Evolutionary conservation across 2,797 vertebrate genomes (phyloP).

Genomic region (Aldrovandia affinis): DNA sequence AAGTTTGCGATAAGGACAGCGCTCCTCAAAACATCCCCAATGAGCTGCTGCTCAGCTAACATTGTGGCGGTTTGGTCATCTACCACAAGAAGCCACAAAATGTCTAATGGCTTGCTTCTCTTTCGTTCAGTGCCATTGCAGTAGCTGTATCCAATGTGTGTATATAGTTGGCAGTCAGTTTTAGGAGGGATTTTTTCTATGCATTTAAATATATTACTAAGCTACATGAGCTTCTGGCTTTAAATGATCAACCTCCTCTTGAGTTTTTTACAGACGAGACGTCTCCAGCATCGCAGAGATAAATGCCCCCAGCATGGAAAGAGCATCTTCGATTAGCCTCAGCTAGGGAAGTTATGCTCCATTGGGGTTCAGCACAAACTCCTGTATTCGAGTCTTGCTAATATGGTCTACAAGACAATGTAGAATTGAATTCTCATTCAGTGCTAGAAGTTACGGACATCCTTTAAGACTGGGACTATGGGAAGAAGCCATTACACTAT

Average conservation of each 20-base stretch:
- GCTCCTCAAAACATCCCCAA: background rate
- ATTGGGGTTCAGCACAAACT: background rate
- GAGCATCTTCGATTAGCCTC: background rate
- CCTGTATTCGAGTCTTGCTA: background rate
- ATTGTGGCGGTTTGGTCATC: background rate
- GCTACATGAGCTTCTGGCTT: background rate
- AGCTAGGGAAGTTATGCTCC: background rate
- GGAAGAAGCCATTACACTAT: background rate
- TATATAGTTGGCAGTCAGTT: background rate
- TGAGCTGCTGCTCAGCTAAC: too few species aligned
- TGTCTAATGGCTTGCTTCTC: background rate
- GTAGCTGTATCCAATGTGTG: background rate
- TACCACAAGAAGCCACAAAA: background rate
- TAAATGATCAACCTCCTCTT: background rate
- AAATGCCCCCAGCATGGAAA: too few species aligned
- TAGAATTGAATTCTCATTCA: constrained; percentile 3
- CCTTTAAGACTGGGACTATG: background rate
- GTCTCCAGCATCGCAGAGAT: too few species aligned
- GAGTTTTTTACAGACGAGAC: background rate
- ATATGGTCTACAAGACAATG: background rate
- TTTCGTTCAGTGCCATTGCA: background rate
- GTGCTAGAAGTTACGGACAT: background rate
- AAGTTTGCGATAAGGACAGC: background rate
- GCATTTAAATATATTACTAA: background rate
- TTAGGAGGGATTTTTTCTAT: background rate